Evolutionary conservation across 2,797 vertebrate genomes (phyloP), one percentile per base, ranked within the genome.

Genomic region (Mareca strepera): DNA sequence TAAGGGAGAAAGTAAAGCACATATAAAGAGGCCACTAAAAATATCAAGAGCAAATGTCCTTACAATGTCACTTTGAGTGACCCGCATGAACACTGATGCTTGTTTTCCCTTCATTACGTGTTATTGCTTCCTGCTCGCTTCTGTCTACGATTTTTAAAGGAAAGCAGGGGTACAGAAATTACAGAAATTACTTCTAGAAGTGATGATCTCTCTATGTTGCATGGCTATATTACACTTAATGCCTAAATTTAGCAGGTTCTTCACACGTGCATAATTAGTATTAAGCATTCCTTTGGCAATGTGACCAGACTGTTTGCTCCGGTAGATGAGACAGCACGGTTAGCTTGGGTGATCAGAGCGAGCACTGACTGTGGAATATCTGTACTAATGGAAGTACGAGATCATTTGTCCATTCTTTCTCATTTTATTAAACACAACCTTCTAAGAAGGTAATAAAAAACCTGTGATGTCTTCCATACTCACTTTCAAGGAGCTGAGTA

Each of bases 21-120:
- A 1, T 16, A 21, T 7, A 26, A 70, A 67, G 58, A 75, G 52
- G 87, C 14, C 63, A 66, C 83, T 67, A 62, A 79, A 92, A 87
- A 64, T 41, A 59, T 2, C 26, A 28, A 14, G 55, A 72, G 46
- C 23, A 26, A 86, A 43, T 81, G 82, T 92, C 93, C 93, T 89
- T 92, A 52, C 75, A 93, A 86, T 67, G 95, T 92, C 94, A 77
- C 82, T 81, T 37, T 50, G 92, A 67, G 88, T 43, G 82, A 82
- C 10, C 8, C 12, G 35, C 3, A 2, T 2, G 10, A 82, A 33
- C 29, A 37, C 60, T 84, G 84, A 4, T 3, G 69, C 76, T 64
- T 39, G 53, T 3, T 21, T 72, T 35, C 4, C 55, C 21, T 94
- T 66, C 75, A 1, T 31, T 60, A 29, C 1, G 37, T 37, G 18